phyloP scores from a whole-genome alignment of 2,113 vertebrate species.

The Pagrus major region DNA sequence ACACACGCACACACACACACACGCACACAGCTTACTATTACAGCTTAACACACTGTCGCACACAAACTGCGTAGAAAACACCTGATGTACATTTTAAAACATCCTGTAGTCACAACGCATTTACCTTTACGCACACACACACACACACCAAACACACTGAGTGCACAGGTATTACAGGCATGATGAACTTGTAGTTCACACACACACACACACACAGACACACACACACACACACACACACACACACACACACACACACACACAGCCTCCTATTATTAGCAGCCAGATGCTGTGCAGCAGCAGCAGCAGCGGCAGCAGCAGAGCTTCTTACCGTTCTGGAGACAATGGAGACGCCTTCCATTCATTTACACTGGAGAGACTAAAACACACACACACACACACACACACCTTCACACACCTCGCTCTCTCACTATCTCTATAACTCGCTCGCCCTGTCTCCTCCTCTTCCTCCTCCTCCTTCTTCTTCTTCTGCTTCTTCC shows the following conservation, averaged over 20 bases:
- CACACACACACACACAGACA: slow-evolving; percentile 1
- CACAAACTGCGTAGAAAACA: slow-evolving; percentile 4
- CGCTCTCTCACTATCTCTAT: slow-evolving; percentile 25
- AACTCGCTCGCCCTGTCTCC: slow-evolving; percentile 38
- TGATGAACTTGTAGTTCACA: slow-evolving; percentile 17
- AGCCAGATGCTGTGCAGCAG: slow-evolving; percentile 27
- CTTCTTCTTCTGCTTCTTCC: slow-evolving; percentile 33
- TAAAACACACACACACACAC: slow-evolving; percentile 53
- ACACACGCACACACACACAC: slow-evolving; percentile 12
- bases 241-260: slow-evolving; percentile 8
- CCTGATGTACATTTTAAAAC: background rate
- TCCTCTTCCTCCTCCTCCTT: slow-evolving; percentile 22
- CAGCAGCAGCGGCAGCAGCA: background rate
- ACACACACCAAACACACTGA: slow-evolving; percentile 7
- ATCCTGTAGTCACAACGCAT: background rate
- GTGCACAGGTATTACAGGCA: background rate
- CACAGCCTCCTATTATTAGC: slow-evolving; percentile 8
- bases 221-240: slow-evolving; percentile 11
- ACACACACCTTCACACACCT: slow-evolving; percentile 45
- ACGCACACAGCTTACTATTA: background rate
- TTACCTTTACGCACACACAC: background rate
- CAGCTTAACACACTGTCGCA: background rate
- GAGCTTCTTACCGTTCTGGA: slow-evolving; percentile 69
- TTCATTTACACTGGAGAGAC: slow-evolving; percentile 58
- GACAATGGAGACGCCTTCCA: slow-evolving; percentile 68